Percentiles rank a stretch among this genome's conserved stretches.
These are phyloP conservation scores for Pseudobourletiella spinata DNA, from an alignment of 1,140 invertebrate genomes.

Conservation along the genomic window DNA sequence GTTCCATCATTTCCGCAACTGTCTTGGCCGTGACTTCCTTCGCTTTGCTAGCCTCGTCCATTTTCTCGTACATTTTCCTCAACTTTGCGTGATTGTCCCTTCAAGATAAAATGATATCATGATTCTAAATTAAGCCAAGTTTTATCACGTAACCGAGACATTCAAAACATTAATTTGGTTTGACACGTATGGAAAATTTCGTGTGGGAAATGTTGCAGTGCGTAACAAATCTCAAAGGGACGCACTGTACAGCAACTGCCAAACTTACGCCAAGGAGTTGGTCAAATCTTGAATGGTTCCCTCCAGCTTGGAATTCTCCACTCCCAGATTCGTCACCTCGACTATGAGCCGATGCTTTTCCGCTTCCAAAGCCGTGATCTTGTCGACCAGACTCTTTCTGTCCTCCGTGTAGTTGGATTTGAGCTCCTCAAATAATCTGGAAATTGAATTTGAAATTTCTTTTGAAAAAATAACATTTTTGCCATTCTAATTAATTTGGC, in stretches of 20 bases:
- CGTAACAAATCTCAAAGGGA: too few relatives aligned
- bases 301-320: slow-evolving; percentile 46
- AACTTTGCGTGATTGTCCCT: slow-evolving; percentile 28
- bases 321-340: slow-evolving; percentile 40
- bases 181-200: too few relatives aligned
- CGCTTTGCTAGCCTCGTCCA: slow-evolving; percentile 43
- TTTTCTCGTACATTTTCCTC: slow-evolving; percentile 45
- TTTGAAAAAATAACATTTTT: slow-evolving; percentile 3
- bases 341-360: slow-evolving; percentile 42
- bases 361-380: slow-evolving; percentile 41
- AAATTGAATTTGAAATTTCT: too few relatives aligned
- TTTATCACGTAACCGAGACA: too few relatives aligned
- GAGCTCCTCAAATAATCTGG: slow-evolving; percentile 51
- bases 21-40: slow-evolving; percentile 42
- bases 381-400: slow-evolving; percentile 36
- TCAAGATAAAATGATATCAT: too few relatives aligned
- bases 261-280: slow-evolving; percentile 47
- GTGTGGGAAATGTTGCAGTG: too few relatives aligned
- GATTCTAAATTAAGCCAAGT: too few relatives aligned
- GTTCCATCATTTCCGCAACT: slow-evolving; percentile 46
- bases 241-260: too few relatives aligned
- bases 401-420: slow-evolving; percentile 52
- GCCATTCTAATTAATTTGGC: background rate
- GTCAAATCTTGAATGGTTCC: slow-evolving; percentile 43
- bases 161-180: too few relatives aligned